Percentiles rank a stretch among this genome's conserved stretches.
phyloP scores from a whole-genome alignment of 2,888 invertebrate genomes.

The Drosophila vallismaia region DNA sequence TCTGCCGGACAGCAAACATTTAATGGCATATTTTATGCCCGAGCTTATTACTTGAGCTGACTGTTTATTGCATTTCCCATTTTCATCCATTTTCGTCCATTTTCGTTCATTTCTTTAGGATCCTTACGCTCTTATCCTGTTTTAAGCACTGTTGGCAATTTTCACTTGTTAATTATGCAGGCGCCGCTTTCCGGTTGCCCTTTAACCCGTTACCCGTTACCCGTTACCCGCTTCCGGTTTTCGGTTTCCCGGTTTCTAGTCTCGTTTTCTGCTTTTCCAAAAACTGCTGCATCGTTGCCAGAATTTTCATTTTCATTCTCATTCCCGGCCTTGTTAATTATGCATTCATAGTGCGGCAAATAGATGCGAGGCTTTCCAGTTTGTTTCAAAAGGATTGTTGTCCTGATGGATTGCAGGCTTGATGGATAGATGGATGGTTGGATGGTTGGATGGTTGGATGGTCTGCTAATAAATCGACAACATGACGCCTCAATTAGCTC shows the following conservation, averaged over 20 bases:
- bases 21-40: conserved; percentile 63
- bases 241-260: background rate
- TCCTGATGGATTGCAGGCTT: background rate
- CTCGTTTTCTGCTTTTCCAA: conserved; percentile 2
- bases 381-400: background rate
- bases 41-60: conserved; percentile 56
- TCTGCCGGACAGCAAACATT: conserved; percentile 53
- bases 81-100: conserved; percentile 4
- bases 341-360: conserved; percentile 62
- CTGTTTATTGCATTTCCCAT: conserved; percentile 48
- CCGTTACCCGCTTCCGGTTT: background rate
- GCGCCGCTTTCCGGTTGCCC: background rate
- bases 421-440: conserved; percentile 7
- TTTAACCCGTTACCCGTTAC: background rate
- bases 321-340: conserved; percentile 56
- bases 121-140: conserved; percentile 4
- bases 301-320: conserved; percentile 31
- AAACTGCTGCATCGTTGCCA: conserved; percentile 22
- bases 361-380: background rate
- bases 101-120: background rate
- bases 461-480: conserved; percentile 61
- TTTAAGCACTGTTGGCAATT: conserved; percentile 30
- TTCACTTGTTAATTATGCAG: conserved; percentile 45
- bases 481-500: conserved; percentile 71
- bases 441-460: conserved; percentile 27